Conservation (phyloP, 2,113 vertebrate species). For the Psittacara wagleri region DNA sequence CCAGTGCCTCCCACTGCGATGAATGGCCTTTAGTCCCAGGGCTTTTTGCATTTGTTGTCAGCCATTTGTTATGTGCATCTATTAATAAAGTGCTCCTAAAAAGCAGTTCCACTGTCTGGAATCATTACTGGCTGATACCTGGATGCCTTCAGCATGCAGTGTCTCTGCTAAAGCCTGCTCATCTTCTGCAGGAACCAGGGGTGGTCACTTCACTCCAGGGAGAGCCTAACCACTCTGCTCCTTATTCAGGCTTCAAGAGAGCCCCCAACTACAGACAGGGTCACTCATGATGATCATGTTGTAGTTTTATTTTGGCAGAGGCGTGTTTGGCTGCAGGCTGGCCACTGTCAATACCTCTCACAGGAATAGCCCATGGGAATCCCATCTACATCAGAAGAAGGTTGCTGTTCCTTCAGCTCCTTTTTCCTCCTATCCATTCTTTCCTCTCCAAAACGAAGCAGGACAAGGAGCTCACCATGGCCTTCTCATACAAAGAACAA, state of each 20-base stretch:
- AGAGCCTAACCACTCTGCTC: background rate
- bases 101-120: background rate
- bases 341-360: rapidly evolving
- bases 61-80: background rate
- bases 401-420: background rate
- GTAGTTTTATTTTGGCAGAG: background rate
- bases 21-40: background rate
- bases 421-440: background rate
- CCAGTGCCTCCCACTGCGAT: rapidly evolving
- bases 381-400: background rate
- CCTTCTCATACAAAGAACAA: background rate
- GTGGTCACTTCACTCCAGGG: rapidly evolving
- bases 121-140: background rate
- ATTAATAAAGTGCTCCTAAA: background rate
- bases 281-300: rapidly evolving
- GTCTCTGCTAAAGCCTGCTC: background rate
- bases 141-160: background rate
- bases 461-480: background rate
- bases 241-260: background rate
- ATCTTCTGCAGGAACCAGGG: background rate
- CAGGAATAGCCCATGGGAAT: rapidly evolving
- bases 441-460: background rate
- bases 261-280: background rate
- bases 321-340: background rate
- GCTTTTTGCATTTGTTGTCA: background rate